Percentiles rank a stretch among this genome's conserved stretches.
phyloP scores from a whole-genome alignment of 1,140 invertebrate species.

The Pinna nobilis region DNA sequence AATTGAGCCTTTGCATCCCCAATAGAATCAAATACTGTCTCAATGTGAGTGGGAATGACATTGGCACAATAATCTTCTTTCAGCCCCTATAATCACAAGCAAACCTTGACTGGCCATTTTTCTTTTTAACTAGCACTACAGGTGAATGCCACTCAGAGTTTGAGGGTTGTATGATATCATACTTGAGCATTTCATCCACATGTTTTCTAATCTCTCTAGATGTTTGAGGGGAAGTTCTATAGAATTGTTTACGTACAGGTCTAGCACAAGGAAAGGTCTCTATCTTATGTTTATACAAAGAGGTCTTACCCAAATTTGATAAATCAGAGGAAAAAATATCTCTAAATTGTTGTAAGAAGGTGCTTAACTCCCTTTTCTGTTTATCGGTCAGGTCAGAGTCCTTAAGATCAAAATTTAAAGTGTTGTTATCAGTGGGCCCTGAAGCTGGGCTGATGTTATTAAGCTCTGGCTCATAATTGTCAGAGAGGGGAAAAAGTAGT shows the following conservation, averaged over 20 bases:
- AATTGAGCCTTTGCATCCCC: too few relatives aligned
- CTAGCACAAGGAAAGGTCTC: conserved; percentile 3
- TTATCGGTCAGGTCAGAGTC: conserved; percentile 21
- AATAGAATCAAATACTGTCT: too few relatives aligned
- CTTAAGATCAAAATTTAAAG: conserved; percentile 31
- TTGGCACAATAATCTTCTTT: too few relatives aligned
- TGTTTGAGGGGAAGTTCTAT: conserved; percentile 11
- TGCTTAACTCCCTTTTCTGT: neutral
- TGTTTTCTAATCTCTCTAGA: conserved; percentile 17
- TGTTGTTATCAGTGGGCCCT: neutral
- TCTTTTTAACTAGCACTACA: conserved; percentile 40
- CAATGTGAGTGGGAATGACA: too few relatives aligned
- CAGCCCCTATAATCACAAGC: conserved; percentile 45
- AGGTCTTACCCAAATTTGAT: neutral
- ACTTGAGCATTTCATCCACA: conserved; percentile 39
- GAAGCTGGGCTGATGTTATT: conserved; percentile 3
- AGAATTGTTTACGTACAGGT: conserved; percentile 19
- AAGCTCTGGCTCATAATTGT: neutral
- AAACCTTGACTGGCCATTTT: conserved; percentile 28
- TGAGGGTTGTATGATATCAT: conserved; percentile 37
- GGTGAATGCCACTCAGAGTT: conserved; percentile 36
- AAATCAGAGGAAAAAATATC: conserved; percentile 22
- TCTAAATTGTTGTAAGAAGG: conserved; percentile 8
- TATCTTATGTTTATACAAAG: conserved; percentile 18
- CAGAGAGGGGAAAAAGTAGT: neutral